These are phyloP conservation scores for Sarcophilus harrisii DNA, from an alignment of 2,797 vertebrate genomes.

Conservation along the genomic window DNA sequence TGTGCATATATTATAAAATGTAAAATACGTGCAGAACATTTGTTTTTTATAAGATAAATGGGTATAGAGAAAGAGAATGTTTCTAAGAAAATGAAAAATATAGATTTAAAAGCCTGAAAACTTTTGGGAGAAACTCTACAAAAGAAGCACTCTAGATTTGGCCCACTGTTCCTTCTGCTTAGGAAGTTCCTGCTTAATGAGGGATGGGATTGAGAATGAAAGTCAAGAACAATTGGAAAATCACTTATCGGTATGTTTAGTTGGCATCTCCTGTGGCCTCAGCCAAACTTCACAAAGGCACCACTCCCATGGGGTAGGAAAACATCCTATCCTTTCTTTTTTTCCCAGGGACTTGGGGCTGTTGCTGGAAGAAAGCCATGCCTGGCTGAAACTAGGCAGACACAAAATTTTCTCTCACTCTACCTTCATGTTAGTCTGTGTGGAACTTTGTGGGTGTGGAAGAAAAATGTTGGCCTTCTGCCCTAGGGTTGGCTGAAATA, in stretches of 20 bases:
- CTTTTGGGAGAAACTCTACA: neutral
- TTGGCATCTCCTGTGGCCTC: neutral
- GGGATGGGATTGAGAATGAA: neutral
- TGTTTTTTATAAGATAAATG: no score
- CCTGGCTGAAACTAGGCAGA: neutral
- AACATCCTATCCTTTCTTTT: neutral
- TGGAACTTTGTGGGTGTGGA: neutral
- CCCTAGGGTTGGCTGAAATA: neutral
- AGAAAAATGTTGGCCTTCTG: neutral
- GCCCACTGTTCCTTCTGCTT: neutral
- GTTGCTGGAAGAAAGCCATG: neutral
- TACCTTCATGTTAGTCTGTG: neutral
- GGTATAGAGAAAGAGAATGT: neutral
- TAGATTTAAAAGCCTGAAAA: slow-evolving; percentile 9
- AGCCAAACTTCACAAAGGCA: neutral
- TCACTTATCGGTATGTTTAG: neutral
- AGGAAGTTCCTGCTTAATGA: neutral
- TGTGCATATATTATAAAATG: no score
- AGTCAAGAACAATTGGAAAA: neutral
- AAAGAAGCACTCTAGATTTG: neutral
- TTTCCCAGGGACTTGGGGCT: neutral
- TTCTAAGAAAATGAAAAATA: neutral
- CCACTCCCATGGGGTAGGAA: neutral
- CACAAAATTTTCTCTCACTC: neutral
- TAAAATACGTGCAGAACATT: no score